These are phyloP conservation scores for Sipha maydis DNA, from an alignment of 2,888 invertebrate species.

Conservation along the genomic window DNA sequence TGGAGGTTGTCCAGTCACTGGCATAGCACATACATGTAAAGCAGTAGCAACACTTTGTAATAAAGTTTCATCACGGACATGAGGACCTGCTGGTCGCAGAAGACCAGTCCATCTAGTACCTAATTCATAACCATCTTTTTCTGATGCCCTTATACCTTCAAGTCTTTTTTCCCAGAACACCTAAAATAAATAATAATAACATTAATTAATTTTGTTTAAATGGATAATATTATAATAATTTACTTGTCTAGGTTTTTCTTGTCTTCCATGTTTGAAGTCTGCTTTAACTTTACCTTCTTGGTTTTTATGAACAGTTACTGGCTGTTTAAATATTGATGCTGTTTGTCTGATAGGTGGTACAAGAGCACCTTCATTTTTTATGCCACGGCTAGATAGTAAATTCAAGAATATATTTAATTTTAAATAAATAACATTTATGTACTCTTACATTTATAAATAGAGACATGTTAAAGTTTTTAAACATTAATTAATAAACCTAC, in stretches of 20 bases:
- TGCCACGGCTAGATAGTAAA: constrained; percentile 73
- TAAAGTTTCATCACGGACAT: constrained; percentile 86
- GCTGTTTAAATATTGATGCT: constrained; percentile 98
- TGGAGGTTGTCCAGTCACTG: constrained; percentile 89
- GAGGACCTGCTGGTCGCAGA: constrained; percentile 84
- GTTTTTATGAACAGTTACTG: constrained; percentile 93
- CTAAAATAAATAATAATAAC: constrained; percentile 56
- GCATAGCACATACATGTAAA: constrained; percentile 86
- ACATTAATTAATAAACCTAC: too few relatives aligned
- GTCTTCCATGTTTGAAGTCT: constrained; percentile 90
- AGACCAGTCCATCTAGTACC: constrained; percentile 87
- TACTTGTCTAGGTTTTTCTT: constrained; percentile 91
- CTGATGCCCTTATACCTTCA: constrained; percentile 82
- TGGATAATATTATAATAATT: constrained; percentile 56
- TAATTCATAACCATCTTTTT: constrained; percentile 84
- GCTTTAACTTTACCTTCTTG: constrained; percentile 89
- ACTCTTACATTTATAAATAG: background rate
- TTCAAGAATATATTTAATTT: background rate
- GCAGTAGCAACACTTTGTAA: constrained; percentile 96
- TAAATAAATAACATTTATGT: background rate
- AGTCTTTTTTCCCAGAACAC: constrained; percentile 83
- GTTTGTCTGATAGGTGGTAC: constrained; percentile 97
- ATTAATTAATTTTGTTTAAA: background rate
- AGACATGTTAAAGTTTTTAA: too few relatives aligned
- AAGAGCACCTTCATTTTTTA: constrained; percentile 87